These are phyloP conservation scores for Tenualosa thibaudeaui DNA, from an alignment of 2,797 vertebrate species.

Conservation along the genomic window DNA sequence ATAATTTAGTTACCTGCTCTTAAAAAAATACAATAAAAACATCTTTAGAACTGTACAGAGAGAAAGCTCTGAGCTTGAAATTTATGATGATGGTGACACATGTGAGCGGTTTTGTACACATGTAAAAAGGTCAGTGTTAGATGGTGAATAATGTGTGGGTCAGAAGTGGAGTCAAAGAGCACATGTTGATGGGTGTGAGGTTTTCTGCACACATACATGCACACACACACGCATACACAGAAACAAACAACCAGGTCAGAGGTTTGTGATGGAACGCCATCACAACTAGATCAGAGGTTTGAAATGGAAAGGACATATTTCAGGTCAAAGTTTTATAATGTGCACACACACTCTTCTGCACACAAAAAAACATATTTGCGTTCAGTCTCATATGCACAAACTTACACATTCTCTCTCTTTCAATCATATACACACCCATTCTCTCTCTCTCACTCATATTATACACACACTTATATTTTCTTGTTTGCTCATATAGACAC, in stretches of 20 bases:
- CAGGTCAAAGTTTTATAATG: neutral
- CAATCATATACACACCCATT: neutral
- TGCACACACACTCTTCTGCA: conserved; percentile 31
- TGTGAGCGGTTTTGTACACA: neutral
- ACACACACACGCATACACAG: neutral
- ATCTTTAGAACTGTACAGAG: neutral
- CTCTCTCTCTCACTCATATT: too few relatives aligned
- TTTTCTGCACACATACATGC: neutral
- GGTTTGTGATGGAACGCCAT: neutral
- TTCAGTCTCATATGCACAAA: neutral
- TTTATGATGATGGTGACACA: neutral
- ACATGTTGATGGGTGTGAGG: neutral
- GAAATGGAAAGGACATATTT: neutral
- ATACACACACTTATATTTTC: neutral
- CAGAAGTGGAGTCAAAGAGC: neutral
- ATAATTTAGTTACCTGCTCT: neutral
- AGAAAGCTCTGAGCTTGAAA: neutral
- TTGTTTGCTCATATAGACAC: neutral
- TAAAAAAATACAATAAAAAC: neutral
- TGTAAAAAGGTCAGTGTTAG: neutral
- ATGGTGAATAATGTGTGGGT: neutral
- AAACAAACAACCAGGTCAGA: neutral
- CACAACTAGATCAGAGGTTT: neutral
- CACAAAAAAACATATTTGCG: conserved; percentile 10
- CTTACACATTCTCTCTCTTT: neutral